Evolutionary conservation across 2,888 invertebrate genomes (phyloP).

Genomic region (Drosophila mettleri): DNA sequence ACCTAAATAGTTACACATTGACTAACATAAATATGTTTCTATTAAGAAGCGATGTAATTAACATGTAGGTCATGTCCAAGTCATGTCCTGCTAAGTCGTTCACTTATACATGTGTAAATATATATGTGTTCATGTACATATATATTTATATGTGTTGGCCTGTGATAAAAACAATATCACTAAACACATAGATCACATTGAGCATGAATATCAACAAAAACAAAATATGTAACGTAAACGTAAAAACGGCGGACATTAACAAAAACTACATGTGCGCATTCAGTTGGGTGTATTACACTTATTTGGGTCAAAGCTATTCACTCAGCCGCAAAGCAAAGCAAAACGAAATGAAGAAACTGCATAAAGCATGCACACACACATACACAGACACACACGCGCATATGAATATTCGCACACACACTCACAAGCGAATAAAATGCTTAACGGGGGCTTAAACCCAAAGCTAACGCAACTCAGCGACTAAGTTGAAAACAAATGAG

Average conservation of each 20-base stretch:
- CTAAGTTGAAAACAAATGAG: slow-evolving; percentile 52
- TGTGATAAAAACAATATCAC: slow-evolving; percentile 24
- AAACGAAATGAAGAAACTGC: slow-evolving; percentile 75
- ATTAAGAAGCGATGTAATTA: slow-evolving; percentile 20
- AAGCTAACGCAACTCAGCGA: slow-evolving; percentile 40
- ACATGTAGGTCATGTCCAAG: slow-evolving; percentile 46
- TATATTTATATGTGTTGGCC: not conserved
- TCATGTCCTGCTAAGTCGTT: not conserved
- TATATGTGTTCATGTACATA: not conserved
- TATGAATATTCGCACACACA: slow-evolving; percentile 24
- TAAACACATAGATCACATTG: slow-evolving; percentile 27
- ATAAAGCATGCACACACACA: slow-evolving; percentile 59
- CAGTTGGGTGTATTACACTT: slow-evolving; percentile 67
- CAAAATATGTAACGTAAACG: slow-evolving; percentile 18
- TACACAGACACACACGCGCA: slow-evolving; percentile 21
- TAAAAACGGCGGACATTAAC: slow-evolving; percentile 37
- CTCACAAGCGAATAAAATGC: slow-evolving; percentile 43
- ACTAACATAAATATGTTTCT: not conserved
- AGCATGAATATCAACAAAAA: slow-evolving; percentile 11
- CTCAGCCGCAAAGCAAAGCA: slow-evolving; percentile 81
- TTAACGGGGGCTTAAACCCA: slow-evolving; percentile 61
- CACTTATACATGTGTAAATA: not conserved
- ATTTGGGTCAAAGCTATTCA: slow-evolving; percentile 85
- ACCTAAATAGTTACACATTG: not conserved
- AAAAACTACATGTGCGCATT: slow-evolving; percentile 58